Base-by-base conservation (phyloP, 2,113 vertebrate species). In the Emberiza fucata region DNA sequence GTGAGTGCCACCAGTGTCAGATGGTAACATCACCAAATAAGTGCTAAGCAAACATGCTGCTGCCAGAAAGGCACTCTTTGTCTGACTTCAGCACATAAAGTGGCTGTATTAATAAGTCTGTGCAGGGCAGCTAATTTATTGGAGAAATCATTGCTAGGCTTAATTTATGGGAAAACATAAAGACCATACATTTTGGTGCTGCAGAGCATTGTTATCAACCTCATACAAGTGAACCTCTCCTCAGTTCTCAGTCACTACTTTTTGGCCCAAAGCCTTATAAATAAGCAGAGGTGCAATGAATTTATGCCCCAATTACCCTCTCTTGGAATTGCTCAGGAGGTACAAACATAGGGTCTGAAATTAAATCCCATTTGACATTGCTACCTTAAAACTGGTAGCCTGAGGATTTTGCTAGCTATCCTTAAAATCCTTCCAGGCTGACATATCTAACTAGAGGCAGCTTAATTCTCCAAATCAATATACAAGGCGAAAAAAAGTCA, bases 381-480 rank as follows among this genome's bases (percentile, higher is more conserved):
- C 31, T 68, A 4, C 6, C 31, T 90, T 92, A 68, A 90, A 77
- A 91, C 12, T 37, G 17, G 42, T 59, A 78, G 35, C 17, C 54
- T 11, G 7, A 81, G 47, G 12, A 51, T 60, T 92, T 90, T 88
- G 15, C n/a, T 84, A 42, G 54, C 11, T 78, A 54, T 83, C 71
- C 51, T 94, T 71, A 75, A 92, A 85, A 86, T 81, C 31, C 76
- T 78, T 86, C 44, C 56, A 90, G 47, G 10, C 47, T 93, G 64
- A 78, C n/a, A 19, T 75, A 60, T 81, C 22, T 86, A 81, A 53
- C 45, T n/a, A 78, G 70, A 91, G 27, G 81, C 50, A 96, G 83
- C 20, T 94, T 96, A 94, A 92, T 94, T 94, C 78, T 93, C 79
- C 73, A 91, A 90, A 96, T 97, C 89, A 94, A 88, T 94, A 90